Percentiles rank a stretch among this genome's conserved stretches.
Evolutionary conservation across 1,140 invertebrate genomes (phyloP).

Genomic region (Platyscapa corneri): DNA sequence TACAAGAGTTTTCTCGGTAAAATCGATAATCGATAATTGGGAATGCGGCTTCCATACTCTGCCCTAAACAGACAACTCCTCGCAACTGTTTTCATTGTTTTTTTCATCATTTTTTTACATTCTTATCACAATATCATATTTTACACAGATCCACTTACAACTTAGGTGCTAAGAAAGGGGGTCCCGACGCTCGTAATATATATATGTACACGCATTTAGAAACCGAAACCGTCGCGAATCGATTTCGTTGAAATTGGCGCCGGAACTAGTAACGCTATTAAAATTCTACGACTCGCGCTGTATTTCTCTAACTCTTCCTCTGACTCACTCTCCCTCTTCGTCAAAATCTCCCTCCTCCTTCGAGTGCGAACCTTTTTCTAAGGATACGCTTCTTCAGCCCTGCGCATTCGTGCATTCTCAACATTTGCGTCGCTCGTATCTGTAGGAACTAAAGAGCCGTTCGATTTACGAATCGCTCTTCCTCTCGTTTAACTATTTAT

Average conservation of each 20-base stretch:
- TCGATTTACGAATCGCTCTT: slow-evolving; percentile 56
- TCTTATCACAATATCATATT: slow-evolving; percentile 73
- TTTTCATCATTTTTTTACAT: slow-evolving; percentile 63
- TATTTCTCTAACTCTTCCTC: slow-evolving; percentile 34
- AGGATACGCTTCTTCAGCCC: neutral
- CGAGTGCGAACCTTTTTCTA: neutral
- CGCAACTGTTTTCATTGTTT: slow-evolving; percentile 37
- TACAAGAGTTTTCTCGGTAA: slow-evolving; percentile 66
- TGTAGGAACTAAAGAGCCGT: slow-evolving; percentile 64
- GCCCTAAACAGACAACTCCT: slow-evolving; percentile 60
- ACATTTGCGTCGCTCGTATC: slow-evolving; percentile 3
- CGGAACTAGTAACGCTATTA: slow-evolving; percentile 68
- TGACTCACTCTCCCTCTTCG: slow-evolving; percentile 34
- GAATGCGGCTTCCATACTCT: slow-evolving; percentile 56
- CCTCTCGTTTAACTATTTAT: slow-evolving; percentile 56
- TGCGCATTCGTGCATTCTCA: neutral
- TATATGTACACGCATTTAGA: slow-evolving; percentile 59
- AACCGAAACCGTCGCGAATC: slow-evolving; percentile 52
- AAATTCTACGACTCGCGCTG: slow-evolving; percentile 62
- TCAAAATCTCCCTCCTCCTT: neutral
- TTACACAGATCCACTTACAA: slow-evolving; percentile 71
- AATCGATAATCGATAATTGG: slow-evolving; percentile 62
- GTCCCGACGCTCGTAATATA: slow-evolving; percentile 42
- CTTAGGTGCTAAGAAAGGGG: slow-evolving; percentile 62
- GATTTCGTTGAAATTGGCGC: slow-evolving; percentile 51